Evolutionary conservation across 1,140 invertebrate species (phyloP).

Genomic region (Papilio dardanus): DNA sequence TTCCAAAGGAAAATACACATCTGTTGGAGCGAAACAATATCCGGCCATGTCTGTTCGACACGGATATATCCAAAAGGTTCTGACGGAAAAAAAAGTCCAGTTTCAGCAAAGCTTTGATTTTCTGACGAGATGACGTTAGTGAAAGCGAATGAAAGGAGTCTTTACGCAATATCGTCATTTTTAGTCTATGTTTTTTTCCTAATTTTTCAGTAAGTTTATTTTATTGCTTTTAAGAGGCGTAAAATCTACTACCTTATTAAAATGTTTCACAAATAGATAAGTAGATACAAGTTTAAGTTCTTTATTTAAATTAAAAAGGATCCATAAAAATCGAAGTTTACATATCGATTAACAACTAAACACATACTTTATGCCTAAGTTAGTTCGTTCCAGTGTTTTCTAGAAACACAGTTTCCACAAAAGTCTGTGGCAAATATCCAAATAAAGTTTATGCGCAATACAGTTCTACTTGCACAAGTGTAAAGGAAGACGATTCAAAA

Average conservation of each 20-base stretch:
- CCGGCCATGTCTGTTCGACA: not conserved
- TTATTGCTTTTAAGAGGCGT: too few relatives aligned
- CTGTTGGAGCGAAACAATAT: not conserved
- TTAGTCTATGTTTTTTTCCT: not conserved
- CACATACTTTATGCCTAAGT: not conserved
- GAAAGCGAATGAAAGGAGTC: not conserved
- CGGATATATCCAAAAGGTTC: not conserved
- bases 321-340: too few relatives aligned
- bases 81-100: not conserved
- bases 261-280: too few relatives aligned
- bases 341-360: too few relatives aligned
- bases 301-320: not conserved
- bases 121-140: not conserved
- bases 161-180: not conserved
- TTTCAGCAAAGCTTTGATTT: not conserved
- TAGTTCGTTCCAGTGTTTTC: not conserved
- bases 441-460: conserved; percentile 6
- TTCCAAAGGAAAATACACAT: not conserved
- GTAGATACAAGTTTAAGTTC: too few relatives aligned
- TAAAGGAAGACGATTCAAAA: not conserved
- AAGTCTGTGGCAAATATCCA: conserved; percentile 1
- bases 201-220: not conserved
- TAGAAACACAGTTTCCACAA: not conserved
- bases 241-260: too few relatives aligned
- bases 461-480: conserved; percentile 15